Base-by-base conservation (phyloP, 2,113 vertebrate genomes). In the Salvelinus sp. region DNA sequence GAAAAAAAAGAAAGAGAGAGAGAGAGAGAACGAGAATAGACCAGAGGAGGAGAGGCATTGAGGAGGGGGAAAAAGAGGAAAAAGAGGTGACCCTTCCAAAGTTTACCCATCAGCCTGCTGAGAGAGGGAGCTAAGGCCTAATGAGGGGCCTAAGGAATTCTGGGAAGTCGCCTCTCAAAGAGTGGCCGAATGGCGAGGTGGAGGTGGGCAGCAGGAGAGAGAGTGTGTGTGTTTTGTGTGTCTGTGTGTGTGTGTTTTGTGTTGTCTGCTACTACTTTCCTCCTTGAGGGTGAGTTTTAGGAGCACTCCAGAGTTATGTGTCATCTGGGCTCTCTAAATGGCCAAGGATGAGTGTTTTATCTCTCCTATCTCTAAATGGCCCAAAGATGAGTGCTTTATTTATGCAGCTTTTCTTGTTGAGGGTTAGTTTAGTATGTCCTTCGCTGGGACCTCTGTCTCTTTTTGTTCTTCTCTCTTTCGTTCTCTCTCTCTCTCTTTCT, bases 51-150 rank as follows among this genome's bases (percentile, higher is more conserved):
- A 78, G 33, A 68, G 50, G 44, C 80, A 82, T 76, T 64, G 73
- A 84, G 77, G 74, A n/a, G 50, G 75, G 47, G 72, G 80, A 74
- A 75, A 20, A 82, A 79, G 81, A 86, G 88, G 86, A 73, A 81
- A 20, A 84, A 79, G 81, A 87, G 87, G 86, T 93, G 92, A 93
- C 92, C 92, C 93, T 91, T 91, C 84, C 80, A 85, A 92, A 93
- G 90, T 93, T 93, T 93, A 93, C 90, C 76, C 79, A 74, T 85
- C 76, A 86, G 74, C 84, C 76, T 80, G 80, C 73, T 0, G 91
- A 89, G 88, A 92, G 82, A 72, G 65, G 18, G 9, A 48, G 80
- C 73, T 79, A 82, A 80, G 79, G 81, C 85, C 83, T 93, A 94
- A 94, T 93, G 91, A 94, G 91, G 85, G 79, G 88, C 91, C 89